These are phyloP conservation scores for Rhynchonycteris naso DNA, from an alignment of 2,797 vertebrate genomes.

Conservation along the genomic window DNA sequence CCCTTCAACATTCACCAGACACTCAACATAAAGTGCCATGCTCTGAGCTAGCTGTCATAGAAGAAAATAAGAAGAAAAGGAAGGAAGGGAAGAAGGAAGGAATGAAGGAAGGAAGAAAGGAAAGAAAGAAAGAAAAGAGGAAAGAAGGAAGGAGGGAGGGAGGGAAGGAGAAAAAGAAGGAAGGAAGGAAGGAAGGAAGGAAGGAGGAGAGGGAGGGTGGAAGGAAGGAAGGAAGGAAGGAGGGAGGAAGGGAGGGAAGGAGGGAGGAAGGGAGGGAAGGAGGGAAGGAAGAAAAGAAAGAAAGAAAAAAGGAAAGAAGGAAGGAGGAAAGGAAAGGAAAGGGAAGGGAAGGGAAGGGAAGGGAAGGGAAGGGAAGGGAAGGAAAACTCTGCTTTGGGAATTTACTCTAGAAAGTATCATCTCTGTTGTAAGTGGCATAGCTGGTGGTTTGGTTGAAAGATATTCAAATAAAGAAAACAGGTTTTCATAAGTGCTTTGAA, in stretches of 20 bases:
- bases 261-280: not conserved
- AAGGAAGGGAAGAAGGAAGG: too few species aligned
- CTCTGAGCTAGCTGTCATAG: not conserved
- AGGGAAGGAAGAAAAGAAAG: too few species aligned
- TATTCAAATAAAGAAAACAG: conserved; percentile 47
- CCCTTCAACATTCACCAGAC: not conserved
- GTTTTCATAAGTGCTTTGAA: conserved; percentile 62
- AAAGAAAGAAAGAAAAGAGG: fast-evolving
- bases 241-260: not conserved
- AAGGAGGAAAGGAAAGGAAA: too few species aligned
- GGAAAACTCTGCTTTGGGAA: not conserved
- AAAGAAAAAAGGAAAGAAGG: fast-evolving
- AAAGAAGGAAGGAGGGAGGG: too few species aligned
- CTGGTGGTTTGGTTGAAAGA: not conserved
- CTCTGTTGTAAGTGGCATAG: not conserved
- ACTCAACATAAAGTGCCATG: not conserved
- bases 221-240: too few species aligned
- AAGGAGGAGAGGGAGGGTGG: too few species aligned
- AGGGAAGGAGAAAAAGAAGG: fast-evolving
- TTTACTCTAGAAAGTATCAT: not conserved
- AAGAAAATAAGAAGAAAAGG: not conserved
- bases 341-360: not conserved
- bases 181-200: too few species aligned
- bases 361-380: fast-evolving
- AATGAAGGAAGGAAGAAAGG: too few species aligned